phyloP scores from a whole-genome alignment of 2,888 invertebrate species.

The Lamellibrachia satsuma region DNA sequence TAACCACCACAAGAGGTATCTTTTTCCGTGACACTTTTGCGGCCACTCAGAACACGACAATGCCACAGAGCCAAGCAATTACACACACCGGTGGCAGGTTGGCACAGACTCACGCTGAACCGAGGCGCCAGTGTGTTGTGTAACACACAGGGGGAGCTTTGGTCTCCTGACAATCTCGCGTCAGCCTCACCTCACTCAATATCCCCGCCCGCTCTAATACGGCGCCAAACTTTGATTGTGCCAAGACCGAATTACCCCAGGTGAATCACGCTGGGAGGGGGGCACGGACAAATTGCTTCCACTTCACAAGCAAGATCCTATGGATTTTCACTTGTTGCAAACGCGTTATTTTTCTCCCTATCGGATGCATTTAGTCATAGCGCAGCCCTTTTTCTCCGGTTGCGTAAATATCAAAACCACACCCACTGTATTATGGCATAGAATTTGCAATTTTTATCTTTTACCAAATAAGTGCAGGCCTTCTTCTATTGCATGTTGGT shows the following conservation, averaged over 20 bases:
- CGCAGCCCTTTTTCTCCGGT: not conserved
- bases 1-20: not conserved
- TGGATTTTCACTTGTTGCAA: not conserved
- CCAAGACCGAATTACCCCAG: not conserved
- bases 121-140: not conserved
- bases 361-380: not conserved
- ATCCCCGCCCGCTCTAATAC: not conserved
- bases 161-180: not conserved
- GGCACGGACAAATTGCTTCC: not conserved
- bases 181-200: not conserved
- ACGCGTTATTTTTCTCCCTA: not conserved
- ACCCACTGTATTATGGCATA: not conserved
- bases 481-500: not conserved
- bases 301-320: not conserved
- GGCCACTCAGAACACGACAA: not conserved
- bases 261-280: not conserved
- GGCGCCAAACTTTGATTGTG: not conserved
- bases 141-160: conserved; percentile 4
- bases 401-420: not conserved
- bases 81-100: not conserved
- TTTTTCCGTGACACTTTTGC: not conserved
- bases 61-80: not conserved
- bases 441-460: not conserved
- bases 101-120: not conserved
- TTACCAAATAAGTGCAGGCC: not conserved